These are phyloP conservation scores for Congeria kusceri DNA, from an alignment of 2,888 invertebrate species.

Conservation along the genomic window DNA sequence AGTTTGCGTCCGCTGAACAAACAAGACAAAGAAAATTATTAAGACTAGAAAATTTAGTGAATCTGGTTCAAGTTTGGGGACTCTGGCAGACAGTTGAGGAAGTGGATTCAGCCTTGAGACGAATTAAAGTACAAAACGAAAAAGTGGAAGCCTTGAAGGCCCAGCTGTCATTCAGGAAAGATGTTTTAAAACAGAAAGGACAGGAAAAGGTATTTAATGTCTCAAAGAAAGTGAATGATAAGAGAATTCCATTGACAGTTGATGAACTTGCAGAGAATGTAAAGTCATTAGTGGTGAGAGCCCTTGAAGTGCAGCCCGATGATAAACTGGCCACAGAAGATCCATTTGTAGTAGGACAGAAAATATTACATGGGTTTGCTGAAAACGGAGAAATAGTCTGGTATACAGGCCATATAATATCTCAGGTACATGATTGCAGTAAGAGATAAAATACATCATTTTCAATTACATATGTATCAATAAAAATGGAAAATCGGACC, in stretches of 20 bases:
- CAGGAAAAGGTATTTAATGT: slow-evolving; percentile 15
- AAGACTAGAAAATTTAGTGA: neutral
- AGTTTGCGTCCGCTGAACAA: neutral
- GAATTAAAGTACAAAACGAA: slow-evolving; percentile 19
- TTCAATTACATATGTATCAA: too few species aligned
- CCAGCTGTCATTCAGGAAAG: slow-evolving; percentile 40
- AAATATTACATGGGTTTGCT: too few species aligned
- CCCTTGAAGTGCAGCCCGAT: too few species aligned
- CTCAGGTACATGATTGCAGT: too few species aligned
- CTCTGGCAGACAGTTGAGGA: slow-evolving; percentile 50
- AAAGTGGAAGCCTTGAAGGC: slow-evolving; percentile 24
- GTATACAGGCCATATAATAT: too few species aligned
- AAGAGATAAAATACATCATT: too few species aligned
- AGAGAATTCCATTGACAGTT: neutral
- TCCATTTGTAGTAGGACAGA: too few species aligned
- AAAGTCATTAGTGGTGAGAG: too few species aligned
- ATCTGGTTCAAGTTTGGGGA: slow-evolving; percentile 29
- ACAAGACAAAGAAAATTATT: neutral
- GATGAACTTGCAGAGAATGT: neutral
- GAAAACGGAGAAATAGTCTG: too few species aligned
- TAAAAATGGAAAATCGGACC: too few species aligned
- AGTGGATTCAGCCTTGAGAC: slow-evolving; percentile 18
- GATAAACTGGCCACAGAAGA: too few species aligned
- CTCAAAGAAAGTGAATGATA: too few species aligned
- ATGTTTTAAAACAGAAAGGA: slow-evolving; percentile 32